Evolutionary conservation across 2,113 vertebrate genomes (phyloP).

Genomic region (Anser cygnoides): DNA sequence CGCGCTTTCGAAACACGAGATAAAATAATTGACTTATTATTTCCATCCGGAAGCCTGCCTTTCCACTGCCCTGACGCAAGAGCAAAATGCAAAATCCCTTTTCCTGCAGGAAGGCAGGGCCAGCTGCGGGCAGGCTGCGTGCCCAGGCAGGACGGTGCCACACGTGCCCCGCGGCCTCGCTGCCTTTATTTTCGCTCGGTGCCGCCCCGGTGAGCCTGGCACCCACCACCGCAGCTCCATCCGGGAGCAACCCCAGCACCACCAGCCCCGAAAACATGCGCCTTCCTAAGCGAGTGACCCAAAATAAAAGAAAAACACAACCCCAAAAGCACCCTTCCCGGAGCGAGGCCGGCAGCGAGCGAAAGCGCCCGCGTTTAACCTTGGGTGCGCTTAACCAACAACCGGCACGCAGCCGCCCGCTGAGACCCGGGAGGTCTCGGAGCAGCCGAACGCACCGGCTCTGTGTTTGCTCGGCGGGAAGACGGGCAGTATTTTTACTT

Average conservation of each 20-base stretch:
- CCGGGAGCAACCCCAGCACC: too few species aligned
- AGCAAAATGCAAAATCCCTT: neutral
- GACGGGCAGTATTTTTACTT: neutral
- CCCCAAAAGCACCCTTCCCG: neutral
- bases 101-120: neutral
- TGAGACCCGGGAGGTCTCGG: neutral
- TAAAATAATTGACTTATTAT: neutral
- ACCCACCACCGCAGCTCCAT: too few species aligned
- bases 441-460: neutral
- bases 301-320: neutral
- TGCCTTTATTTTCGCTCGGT: neutral
- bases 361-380: neutral
- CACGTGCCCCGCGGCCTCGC: neutral
- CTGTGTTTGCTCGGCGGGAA: neutral
- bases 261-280: fast-evolving
- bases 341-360: neutral
- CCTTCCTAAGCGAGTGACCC: neutral
- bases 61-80: neutral
- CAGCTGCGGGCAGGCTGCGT: neutral
- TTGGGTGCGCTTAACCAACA: neutral
- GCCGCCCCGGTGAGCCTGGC: too few species aligned
- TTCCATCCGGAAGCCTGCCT: neutral
- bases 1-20: neutral
- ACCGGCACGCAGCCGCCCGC: neutral
- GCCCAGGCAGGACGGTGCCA: neutral